Conservation (phyloP, 2,113 vertebrate species). For the Bagarius yarrelli region DNA sequence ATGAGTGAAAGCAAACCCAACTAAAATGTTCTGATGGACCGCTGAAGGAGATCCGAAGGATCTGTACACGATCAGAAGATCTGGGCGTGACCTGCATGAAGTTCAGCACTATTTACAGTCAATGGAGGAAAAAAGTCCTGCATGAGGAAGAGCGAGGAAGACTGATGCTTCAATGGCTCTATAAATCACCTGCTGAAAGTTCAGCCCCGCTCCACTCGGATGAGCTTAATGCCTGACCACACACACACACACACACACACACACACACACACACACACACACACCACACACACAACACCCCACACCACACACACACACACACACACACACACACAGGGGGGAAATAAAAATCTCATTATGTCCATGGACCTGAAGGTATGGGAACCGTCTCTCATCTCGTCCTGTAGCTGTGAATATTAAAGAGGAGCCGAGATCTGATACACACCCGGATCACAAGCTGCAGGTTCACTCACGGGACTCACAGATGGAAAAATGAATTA, state of each 20-base stretch:
- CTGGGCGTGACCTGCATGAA: neutral
- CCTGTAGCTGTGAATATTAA: constrained; percentile 70
- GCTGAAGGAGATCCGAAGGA: neutral
- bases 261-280: constrained; percentile 35
- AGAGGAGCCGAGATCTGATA: constrained; percentile 47
- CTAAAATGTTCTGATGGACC: neutral
- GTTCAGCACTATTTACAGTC: neutral
- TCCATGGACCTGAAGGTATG: constrained; percentile 74
- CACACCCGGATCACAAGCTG: constrained; percentile 37
- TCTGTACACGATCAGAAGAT: neutral
- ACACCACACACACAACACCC: constrained; percentile 43
- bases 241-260: constrained; percentile 21
- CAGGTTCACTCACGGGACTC: constrained; percentile 54
- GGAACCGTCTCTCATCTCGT: constrained; percentile 70
- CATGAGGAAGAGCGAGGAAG: constrained; percentile 22
- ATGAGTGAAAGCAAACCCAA: too few species aligned
- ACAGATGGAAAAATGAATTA: constrained; percentile 84
- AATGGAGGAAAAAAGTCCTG: constrained; percentile 30
- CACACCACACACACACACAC: constrained; percentile 20
- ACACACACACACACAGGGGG: constrained; percentile 42
- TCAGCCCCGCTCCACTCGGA: constrained; percentile 39
- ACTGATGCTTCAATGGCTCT: constrained; percentile 36
- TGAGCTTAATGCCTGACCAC: constrained; percentile 44
- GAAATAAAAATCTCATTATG: constrained; percentile 74
- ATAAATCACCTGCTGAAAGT: constrained; percentile 44